phyloP scores from a whole-genome alignment of 2,797 vertebrate genomes.

The Ambastaia sidthimunki region DNA sequence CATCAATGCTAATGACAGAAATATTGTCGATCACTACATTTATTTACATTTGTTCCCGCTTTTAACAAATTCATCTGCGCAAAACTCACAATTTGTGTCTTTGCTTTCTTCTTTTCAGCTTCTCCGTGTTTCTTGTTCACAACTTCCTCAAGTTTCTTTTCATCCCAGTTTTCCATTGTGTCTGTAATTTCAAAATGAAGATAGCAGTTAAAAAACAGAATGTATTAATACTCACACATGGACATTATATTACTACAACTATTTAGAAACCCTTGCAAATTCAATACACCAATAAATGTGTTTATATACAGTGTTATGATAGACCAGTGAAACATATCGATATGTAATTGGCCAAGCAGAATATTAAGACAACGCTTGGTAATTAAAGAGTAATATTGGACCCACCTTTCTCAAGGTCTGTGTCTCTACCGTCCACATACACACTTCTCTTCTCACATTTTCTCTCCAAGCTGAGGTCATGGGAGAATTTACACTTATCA shows the following conservation, averaged over 20 bases:
- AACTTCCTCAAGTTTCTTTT: constrained; percentile 97
- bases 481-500: constrained; percentile 98
- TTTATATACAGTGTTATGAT: not conserved
- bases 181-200: constrained; percentile 73
- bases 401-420: constrained; percentile 93
- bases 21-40: not conserved
- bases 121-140: constrained; percentile 97
- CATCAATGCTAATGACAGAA: not conserved
- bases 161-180: constrained; percentile 99
- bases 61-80: not conserved
- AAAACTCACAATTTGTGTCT: constrained; percentile 90
- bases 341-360: not conserved
- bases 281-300: not conserved
- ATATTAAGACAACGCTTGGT: not conserved
- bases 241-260: not conserved
- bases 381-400: not conserved
- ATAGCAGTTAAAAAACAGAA: constrained; percentile 2
- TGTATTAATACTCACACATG: not conserved
- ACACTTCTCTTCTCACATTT: constrained; percentile 95
- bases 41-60: not conserved
- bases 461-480: constrained; percentile 93
- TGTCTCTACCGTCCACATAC: constrained; percentile 94
- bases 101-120: constrained; percentile 94
- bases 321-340: not conserved
- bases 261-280: not conserved